Evolutionary conservation across 2,113 vertebrate genomes (phyloP), one percentile per base, ranked within the genome.

Genomic region (Cyanoramphus novaezelandiae): DNA sequence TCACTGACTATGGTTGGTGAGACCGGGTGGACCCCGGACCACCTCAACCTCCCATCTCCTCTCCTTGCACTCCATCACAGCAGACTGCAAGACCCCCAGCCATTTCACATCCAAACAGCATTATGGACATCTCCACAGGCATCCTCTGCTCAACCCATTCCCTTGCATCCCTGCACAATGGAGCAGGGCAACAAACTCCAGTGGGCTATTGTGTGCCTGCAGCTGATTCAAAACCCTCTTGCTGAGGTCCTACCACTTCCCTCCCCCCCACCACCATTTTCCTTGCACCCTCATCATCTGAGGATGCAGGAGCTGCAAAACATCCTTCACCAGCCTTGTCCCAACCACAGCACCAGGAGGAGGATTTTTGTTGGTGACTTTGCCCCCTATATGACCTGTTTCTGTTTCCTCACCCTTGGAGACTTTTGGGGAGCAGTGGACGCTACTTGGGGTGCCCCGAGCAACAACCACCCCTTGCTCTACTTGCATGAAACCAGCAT

Each of bases 161-260:
- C 14, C 19, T 1, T 33, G 25, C 21, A 21, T 39, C 19, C 47
- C 29, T 57, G 35, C 68, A 60, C 44, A 24, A 33, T 0, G 0
- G 25, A 8, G 7, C 4, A 3, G 27, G 39, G 35, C 68, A 76
- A 55, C 29, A 75, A 29, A 35, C 16, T 53, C 21, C 71, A 37
- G 5, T 0, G 1, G n/a, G 44, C 25, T 28, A 55, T 7, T 10
- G 12, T 0, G 1, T 39, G 35, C 11, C 14, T 28, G 59, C 17
- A 47, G 12, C 12, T 62, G 35, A 29, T 62, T 19, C n/a, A 37
- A 62, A 65, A 57, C 55, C 41, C 24, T 84, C 50, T 17, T 41
- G 27, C 44, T 69, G 63, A 86, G 25, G 17, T 62, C 35, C 44
- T 62, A 37, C 24, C 23, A 29, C 44, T 28, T 81, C 7, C 9